Evolutionary conservation across 2,113 vertebrate genomes (phyloP).

Genomic region (Loxodonta africana): DNA sequence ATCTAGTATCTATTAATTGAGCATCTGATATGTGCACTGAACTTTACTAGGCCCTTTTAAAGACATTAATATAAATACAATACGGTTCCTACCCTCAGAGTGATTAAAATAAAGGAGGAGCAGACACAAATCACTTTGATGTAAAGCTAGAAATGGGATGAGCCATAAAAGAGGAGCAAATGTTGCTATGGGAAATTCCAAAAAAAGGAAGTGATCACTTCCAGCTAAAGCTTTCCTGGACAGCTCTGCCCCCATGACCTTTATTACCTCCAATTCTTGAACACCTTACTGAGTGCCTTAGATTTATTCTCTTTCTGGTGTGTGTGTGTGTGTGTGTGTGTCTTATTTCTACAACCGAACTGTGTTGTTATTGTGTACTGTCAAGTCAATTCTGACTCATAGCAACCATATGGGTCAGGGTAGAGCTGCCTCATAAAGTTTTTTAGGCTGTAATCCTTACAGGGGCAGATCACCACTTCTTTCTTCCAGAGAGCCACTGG

Average conservation of each 20-base stretch:
- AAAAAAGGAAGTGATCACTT: not conserved
- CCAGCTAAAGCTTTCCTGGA: not conserved
- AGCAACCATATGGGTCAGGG: not conserved
- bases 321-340: not conserved
- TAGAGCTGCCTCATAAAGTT: not conserved
- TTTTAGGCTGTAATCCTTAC: not conserved
- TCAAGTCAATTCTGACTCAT: not conserved
- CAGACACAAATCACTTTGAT: not conserved
- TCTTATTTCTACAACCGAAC: not conserved
- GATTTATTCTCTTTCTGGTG: not conserved
- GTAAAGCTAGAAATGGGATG: not conserved
- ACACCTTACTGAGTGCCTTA: not conserved
- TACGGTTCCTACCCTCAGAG: not conserved
- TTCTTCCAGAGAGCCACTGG: not conserved
- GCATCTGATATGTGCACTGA: not conserved
- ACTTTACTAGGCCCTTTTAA: not conserved
- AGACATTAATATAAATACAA: not conserved
- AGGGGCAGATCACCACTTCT: not conserved
- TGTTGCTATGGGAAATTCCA: not conserved
- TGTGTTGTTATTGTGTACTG: not conserved
- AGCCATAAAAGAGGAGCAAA: not conserved
- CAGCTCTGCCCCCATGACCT: not conserved
- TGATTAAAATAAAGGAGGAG: not conserved
- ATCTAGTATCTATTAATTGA: not conserved
- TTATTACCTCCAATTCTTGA: not conserved